Evolutionary conservation across 2,888 invertebrate genomes (phyloP).

Genomic region (Trissoscelio sp.): DNA sequence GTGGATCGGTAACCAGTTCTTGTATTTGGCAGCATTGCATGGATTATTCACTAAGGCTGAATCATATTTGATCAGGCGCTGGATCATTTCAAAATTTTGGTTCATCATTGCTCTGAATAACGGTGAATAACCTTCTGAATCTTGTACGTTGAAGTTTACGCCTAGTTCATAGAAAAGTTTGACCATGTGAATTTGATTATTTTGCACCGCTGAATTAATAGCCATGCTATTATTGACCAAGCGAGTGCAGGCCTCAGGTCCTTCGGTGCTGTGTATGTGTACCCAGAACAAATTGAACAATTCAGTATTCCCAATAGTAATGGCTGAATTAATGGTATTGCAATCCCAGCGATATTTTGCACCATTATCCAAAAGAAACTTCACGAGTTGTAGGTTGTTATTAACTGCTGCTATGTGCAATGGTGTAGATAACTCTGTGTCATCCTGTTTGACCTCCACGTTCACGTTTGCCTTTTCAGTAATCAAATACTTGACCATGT

Average conservation of each 20-base stretch:
- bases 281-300: constrained; percentile 45
- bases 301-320: constrained; percentile 41
- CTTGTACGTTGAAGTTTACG: background rate
- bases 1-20: constrained; percentile 53
- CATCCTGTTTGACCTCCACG: constrained; percentile 10
- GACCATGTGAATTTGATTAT: constrained; percentile 40
- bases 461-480: constrained; percentile 32
- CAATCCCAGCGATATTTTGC: constrained; percentile 4
- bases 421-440: constrained; percentile 16
- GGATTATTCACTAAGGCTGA: constrained; percentile 27
- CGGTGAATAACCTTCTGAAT: constrained; percentile 41
- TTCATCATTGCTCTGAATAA: constrained; percentile 47
- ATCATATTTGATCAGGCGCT: constrained; percentile 23
- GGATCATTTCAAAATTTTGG: constrained; percentile 14
- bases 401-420: constrained; percentile 42
- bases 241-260: background rate
- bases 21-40: constrained; percentile 4
- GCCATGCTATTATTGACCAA: constrained; percentile 36
- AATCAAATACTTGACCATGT: constrained; percentile 1
- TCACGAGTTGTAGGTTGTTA: constrained; percentile 22
- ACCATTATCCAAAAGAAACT: constrained; percentile 19
- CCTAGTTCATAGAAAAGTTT: constrained; percentile 10
- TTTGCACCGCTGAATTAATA: constrained; percentile 44
- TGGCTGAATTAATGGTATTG: constrained; percentile 48
- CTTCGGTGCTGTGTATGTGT: constrained; percentile 18